Evolutionary conservation across 2,888 invertebrate genomes (phyloP), one percentile per base, ranked within the genome.

Genomic region (Slavum lentiscoides): DNA sequence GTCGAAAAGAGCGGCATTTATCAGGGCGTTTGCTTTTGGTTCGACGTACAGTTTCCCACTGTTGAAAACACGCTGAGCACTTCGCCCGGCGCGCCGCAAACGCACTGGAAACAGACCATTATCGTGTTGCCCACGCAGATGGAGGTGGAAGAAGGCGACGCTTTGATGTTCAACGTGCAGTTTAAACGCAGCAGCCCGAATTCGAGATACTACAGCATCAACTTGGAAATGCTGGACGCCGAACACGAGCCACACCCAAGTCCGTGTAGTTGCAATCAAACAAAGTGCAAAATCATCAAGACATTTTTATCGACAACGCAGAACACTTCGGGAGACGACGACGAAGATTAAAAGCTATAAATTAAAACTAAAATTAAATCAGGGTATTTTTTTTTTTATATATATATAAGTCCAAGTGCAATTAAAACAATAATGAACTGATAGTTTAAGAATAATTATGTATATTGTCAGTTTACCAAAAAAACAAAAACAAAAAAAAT

Each of bases 51-150:
- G 70, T 95, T 95, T 86, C 92, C 93, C 6, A 86, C 88, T 83
- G 83, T 86, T 8, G 83, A 85, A 67, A 85, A 88, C 30, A 85
- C 85, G 15, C 85, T 91, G 61, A 90, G 90, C 8, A 92, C 92
- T 2, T 87, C 89, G 74, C 91, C 92, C 0, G 86, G 85, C 39
- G 86, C 87, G 74, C 87, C 88, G 73, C 84, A 87, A 68, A 93
- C 92, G 2, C 92, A 93, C 85, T 93, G 93, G 93, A 91, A 92
- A 85, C 93, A 93, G 86, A 91, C 92, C 1, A 88, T 90, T 0
- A 91, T 97, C 83, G 90, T 95, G 2, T 87, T 97, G 67, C 95
- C 95, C 0, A 86, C 90, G 30, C 88, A 90, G 80, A 87, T 89
- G 37, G 86, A 87, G 82, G 89, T 91, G 72, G 91, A 87, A 85